These are phyloP conservation scores for Eupithecia inturbata DNA, from an alignment of 2,888 invertebrate species.

Conservation along the genomic window DNA sequence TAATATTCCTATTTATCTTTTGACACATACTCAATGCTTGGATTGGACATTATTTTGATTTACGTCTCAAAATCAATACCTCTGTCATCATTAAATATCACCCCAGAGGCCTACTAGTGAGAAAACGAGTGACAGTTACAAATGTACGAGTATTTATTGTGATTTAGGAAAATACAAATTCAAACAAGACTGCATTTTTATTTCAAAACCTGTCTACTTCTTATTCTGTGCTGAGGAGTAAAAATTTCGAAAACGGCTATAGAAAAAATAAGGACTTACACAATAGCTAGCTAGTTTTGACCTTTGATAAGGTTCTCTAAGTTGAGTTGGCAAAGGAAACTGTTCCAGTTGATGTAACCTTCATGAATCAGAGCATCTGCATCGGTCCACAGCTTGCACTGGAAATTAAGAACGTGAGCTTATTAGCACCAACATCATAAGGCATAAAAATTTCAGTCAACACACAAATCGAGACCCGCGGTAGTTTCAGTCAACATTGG, in stretches of 20 bases:
- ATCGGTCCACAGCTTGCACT: conserved; percentile 75
- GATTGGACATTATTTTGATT: not conserved
- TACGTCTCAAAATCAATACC: not conserved
- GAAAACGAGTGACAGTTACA: conserved; percentile 46
- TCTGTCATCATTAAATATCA: not conserved
- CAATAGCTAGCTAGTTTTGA: conserved; percentile 44
- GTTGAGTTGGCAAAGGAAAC: conserved; percentile 76
- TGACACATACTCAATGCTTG: not conserved
- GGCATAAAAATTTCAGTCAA: not conserved
- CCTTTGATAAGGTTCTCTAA: conserved; percentile 77
- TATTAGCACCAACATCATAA: not conserved
- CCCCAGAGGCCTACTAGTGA: conserved; percentile 47
- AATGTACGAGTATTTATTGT: conserved; percentile 67
- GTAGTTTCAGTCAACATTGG: not conserved
- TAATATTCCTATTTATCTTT: not conserved
- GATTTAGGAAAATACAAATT: conserved; percentile 54
- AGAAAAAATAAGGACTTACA: not conserved
- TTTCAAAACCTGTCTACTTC: conserved; percentile 24
- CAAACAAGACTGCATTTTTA: conserved; percentile 38
- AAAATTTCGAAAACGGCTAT: conserved; percentile 1
- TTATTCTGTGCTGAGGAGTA: not conserved
- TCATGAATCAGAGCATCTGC: conserved; percentile 64
- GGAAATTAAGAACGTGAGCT: conserved; percentile 14
- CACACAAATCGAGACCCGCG: not conserved
- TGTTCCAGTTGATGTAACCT: conserved; percentile 77